Base-by-base conservation (phyloP, 2,888 invertebrate species). In the Lasius platythorax region DNA sequence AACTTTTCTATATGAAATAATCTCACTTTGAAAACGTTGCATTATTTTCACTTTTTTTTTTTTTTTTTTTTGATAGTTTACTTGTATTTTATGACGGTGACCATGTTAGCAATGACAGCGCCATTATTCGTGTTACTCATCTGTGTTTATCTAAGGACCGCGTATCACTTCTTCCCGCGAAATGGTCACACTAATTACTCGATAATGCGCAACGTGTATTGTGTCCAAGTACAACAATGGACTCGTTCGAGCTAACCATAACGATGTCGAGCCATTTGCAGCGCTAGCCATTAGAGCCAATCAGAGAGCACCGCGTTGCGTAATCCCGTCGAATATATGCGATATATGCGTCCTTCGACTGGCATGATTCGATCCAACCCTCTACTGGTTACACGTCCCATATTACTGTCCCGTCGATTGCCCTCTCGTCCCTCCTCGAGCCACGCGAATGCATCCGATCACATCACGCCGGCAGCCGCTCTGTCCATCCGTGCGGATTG, bases 231-330 rank as follows among this genome's bases (percentile, higher is more conserved):
- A 84, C 85, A 88, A 89, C 89, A 87, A 89, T 89, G 87, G 87
- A 85, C 85, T 86, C 89, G 87, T 89, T 90, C 87, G 87, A 88
- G 88, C 88, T 86, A 82, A 85, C 85, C 89, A 87, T 89, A 91
- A 92, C 88, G 91, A 91, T 88, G 90, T 90, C 88, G 90, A 89
- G 89, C 90, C 89, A 90, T 92, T 92, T 90, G 88, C 90, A 91
- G 90, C 85, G 90, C 82, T 88, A 86, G 82, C 89, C 89, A 91
- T 93, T 93, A 91, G 89, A 90, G 88, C 91, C 91, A 93, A 92
- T 92, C 91, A 90, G 88, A 89, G 89, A 91, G 92, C 87, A 90
- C 87, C 87, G 88, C 90, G 91, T 93, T 93, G 91, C 91, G 92
- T 93, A 93, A 94, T 93, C 92, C 91, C 88, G 82, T 90, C 90